A percentile compares a stretch with the other conserved stretches of the same genome.
phyloP scores from a whole-genome alignment of 2,888 invertebrate species.

The Acanthosepion pharaonis region DNA sequence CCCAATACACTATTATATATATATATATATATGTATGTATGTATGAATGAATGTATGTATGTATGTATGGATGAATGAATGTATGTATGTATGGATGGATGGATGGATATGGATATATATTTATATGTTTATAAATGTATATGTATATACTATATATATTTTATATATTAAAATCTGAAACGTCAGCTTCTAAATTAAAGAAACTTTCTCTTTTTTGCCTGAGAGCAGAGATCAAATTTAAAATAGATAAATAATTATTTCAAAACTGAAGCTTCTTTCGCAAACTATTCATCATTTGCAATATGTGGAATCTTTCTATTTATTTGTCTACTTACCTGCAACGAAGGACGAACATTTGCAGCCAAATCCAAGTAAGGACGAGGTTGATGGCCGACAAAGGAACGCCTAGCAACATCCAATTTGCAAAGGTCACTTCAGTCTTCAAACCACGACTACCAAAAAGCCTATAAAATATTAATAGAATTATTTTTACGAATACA shows the following conservation, averaged over 20 bases:
- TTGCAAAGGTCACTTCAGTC: slow-evolving; percentile 64
- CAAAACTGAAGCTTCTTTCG: no score
- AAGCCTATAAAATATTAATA: slow-evolving; percentile 54
- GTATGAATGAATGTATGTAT: not conserved
- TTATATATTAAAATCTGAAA: no score
- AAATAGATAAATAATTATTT: no score
- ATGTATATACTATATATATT: no score
- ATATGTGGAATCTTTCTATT: no score
- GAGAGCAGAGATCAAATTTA: no score
- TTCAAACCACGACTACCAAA: slow-evolving; percentile 58
- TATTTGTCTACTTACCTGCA: slow-evolving; percentile 56
- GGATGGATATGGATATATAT: no score
- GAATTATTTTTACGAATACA: no score
- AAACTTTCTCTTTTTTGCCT: no score
- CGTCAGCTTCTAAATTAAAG: no score
- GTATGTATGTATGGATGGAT: no score
- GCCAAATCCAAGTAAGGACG: slow-evolving; percentile 70
- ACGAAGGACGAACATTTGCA: slow-evolving; percentile 61
- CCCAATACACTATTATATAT: not conserved
- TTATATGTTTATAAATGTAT: no score
- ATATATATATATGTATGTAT: slow-evolving; percentile 36
- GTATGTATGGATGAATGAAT: not conserved
- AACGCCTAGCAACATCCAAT: slow-evolving; percentile 67
- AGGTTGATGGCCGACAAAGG: slow-evolving; percentile 66
- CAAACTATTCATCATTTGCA: not conserved